These are phyloP conservation scores for Chrysochloris asiatica DNA, from an alignment of 2,113 vertebrate genomes.

Conservation along the genomic window DNA sequence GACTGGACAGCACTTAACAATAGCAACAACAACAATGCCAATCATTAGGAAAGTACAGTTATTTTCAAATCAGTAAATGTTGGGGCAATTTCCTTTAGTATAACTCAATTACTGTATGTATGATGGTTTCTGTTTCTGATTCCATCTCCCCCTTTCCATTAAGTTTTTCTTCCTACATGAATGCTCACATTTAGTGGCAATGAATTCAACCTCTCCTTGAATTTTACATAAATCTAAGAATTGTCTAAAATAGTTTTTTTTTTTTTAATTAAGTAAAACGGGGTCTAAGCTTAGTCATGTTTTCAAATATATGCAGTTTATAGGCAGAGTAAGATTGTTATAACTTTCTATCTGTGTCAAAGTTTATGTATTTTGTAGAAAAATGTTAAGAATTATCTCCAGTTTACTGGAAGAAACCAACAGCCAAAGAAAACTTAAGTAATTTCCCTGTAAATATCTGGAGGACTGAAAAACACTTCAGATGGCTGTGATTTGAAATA, in stretches of 20 bases:
- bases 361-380: background rate
- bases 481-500: background rate
- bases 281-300: background rate
- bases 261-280: background rate
- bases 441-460: background rate
- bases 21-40: no score
- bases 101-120: background rate
- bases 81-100: background rate
- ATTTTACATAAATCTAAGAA: background rate
- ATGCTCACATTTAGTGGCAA: background rate
- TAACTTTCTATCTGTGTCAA: background rate
- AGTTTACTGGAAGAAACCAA: background rate
- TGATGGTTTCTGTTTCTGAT: background rate
- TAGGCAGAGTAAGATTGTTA: slow-evolving; percentile 7
- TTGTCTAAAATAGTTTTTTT: background rate
- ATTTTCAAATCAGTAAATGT: background rate
- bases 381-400: background rate
- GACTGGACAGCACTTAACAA: no score
- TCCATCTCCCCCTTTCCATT: no score
- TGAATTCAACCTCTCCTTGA: background rate
- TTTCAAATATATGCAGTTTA: background rate
- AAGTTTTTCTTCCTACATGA: no score
- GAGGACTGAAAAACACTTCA: background rate
- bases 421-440: slow-evolving; percentile 1
- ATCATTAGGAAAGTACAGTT: background rate